These are phyloP conservation scores for Drosophila melanogaster DNA, from an alignment of 1,140 invertebrate genomes.

Conservation along the genomic window Release_6_plus_ISO1_MT NT_033779.5:20586001-20586500, in stretches of 20 bases:
- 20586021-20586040: slow-evolving; percentile 56
- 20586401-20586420: too few relatives aligned
- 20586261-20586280: not conserved
- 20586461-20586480: not conserved
- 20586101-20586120: slow-evolving; percentile 82
- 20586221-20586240: slow-evolving; percentile 63
- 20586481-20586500: slow-evolving; percentile 4
- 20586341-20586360: not conserved
- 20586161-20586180: slow-evolving; percentile 23
- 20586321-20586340: slow-evolving; percentile 42
- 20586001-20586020: slow-evolving; percentile 76
- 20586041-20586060: not conserved
- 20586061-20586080: slow-evolving; percentile 10
- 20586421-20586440: not conserved
- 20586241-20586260: slow-evolving; percentile 3
- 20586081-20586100: slow-evolving; percentile 79
- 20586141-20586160: slow-evolving; percentile 15
- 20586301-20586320: slow-evolving; percentile 19
- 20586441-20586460: too few relatives aligned
- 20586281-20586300: slow-evolving; percentile 41
- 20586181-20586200: slow-evolving; percentile 82
- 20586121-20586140: slow-evolving; percentile 21
- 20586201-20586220: slow-evolving; percentile 70
- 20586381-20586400: too few relatives aligned
- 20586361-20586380: not conserved